These are phyloP conservation scores for Megamerina dolium DNA, from an alignment of 2,888 invertebrate genomes.

Conservation along the genomic window DNA sequence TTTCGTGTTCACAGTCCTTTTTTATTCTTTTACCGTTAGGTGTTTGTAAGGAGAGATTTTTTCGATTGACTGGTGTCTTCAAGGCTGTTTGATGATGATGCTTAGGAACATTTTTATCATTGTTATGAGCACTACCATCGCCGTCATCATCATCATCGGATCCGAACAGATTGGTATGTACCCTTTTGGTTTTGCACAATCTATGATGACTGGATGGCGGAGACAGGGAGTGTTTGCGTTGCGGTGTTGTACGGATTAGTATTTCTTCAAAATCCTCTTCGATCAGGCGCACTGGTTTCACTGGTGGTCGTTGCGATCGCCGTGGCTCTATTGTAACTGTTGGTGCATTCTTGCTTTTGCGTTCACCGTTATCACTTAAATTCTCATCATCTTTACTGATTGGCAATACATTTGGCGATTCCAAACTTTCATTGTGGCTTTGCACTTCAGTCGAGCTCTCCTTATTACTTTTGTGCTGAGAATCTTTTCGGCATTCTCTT, in stretches of 20 bases:
- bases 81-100: no score
- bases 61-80: no score
- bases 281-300: constrained; percentile 17
- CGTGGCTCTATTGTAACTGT: constrained; percentile 8
- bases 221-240: constrained; percentile 22
- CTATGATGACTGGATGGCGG: background rate
- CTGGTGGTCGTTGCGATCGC: constrained; percentile 24
- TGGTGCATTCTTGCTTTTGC: constrained; percentile 5
- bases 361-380: no score
- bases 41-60: no score
- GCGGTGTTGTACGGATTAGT: no score
- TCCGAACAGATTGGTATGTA: constrained; percentile 16
- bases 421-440: background rate
- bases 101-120: no score
- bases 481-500: background rate
- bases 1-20: constrained; percentile 7
- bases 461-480: background rate
- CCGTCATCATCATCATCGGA: constrained; percentile 19
- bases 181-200: constrained; percentile 4
- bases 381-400: no score
- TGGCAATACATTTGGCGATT: background rate
- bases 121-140: no score
- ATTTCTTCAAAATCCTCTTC: no score
- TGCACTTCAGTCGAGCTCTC: background rate
- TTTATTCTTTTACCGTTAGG: no score